A percentile compares a stretch with the other conserved stretches of the same genome.
These are phyloP conservation scores for Onchidella celtica DNA, from an alignment of 2,888 invertebrate genomes.

Conservation along the genomic window DNA sequence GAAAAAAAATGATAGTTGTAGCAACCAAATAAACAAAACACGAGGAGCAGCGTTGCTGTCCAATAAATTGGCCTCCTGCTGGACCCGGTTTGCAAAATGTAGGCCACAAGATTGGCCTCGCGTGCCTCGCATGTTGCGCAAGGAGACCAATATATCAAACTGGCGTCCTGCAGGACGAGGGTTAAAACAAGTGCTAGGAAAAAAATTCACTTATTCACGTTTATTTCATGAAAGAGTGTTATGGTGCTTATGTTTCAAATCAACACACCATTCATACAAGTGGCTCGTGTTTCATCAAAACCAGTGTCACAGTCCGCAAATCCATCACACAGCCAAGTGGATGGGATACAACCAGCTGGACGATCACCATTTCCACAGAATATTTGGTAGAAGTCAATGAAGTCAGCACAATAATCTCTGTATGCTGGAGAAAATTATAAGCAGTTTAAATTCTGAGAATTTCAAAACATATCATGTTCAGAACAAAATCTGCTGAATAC, in stretches of 20 bases:
- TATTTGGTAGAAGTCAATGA: constrained; percentile 41
- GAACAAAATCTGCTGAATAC: constrained; percentile 8
- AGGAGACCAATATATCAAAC: too few species aligned
- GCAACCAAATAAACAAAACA: too few species aligned
- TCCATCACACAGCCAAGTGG: constrained; percentile 64
- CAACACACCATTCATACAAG: constrained; percentile 59
- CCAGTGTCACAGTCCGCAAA: constrained; percentile 58
- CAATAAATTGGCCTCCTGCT: too few species aligned
- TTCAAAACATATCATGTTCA: not conserved
- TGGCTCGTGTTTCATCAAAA: constrained; percentile 64
- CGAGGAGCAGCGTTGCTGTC: too few species aligned
- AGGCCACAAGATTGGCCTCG: too few species aligned
- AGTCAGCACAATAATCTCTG: constrained; percentile 46
- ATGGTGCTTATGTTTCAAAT: not conserved
- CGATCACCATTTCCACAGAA: constrained; percentile 57
- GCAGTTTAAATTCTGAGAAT: not conserved
- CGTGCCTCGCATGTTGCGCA: too few species aligned
- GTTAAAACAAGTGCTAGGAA: too few species aligned
- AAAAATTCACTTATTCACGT: too few species aligned
- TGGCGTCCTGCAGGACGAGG: too few species aligned
- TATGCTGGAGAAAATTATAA: constrained; percentile 8
- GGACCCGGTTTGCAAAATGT: too few species aligned
- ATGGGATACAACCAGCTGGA: constrained; percentile 57
- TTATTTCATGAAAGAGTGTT: not conserved
- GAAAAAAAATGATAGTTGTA: too few species aligned